phyloP scores from a whole-genome alignment of 2,797 vertebrate genomes.

The Sylvia borin region DNA sequence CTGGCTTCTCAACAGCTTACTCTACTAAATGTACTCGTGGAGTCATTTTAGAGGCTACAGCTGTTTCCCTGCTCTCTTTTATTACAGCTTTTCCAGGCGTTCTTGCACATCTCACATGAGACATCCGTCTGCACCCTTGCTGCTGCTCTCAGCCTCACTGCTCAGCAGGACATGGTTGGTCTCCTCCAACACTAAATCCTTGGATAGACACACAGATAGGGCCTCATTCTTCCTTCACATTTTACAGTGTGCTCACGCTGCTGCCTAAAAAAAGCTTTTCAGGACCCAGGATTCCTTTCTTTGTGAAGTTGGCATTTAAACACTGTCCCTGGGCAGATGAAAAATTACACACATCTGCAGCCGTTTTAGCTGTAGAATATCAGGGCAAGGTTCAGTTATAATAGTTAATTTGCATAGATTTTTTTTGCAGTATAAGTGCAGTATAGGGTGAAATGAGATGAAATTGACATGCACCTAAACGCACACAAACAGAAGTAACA shows the following conservation, averaged over 20 bases:
- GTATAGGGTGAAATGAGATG: neutral
- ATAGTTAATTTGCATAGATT: neutral
- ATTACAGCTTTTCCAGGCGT: conserved; percentile 13
- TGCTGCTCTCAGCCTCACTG: neutral
- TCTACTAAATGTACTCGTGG: neutral
- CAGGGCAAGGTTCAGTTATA: neutral
- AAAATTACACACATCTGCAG: conserved; percentile 4
- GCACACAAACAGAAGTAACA: neutral
- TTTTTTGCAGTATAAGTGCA: no score
- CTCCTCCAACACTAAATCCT: conserved; percentile 32
- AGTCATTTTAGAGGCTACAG: conserved; percentile 45
- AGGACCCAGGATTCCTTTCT: neutral
- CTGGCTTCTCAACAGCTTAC: neutral
- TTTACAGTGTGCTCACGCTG: neutral
- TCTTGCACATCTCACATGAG: neutral
- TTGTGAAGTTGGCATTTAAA: neutral
- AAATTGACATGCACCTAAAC: neutral
- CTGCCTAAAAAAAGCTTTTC: neutral
- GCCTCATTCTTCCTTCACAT: neutral
- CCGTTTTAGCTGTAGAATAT: neutral
- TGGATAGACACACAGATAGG: neutral
- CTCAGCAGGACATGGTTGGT: neutral
- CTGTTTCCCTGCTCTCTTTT: conserved; percentile 32
- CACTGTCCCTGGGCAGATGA: neutral
- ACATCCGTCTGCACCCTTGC: neutral